Base-by-base conservation (phyloP, 2,888 invertebrate genomes). In the Eupithecia exiguata region DNA sequence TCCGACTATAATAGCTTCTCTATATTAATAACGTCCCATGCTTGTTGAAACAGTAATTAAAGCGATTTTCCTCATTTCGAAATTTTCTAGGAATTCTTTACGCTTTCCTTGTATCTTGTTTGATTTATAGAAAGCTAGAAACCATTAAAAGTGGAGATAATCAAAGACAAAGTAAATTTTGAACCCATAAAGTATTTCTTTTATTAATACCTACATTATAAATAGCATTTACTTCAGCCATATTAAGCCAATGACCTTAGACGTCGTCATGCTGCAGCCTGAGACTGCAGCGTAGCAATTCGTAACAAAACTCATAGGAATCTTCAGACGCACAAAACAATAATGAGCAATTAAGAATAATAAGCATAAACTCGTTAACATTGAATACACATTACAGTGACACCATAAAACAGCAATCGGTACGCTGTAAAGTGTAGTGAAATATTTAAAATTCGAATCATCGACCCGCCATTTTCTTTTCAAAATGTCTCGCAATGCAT, bases 11-110 rank as follows among this genome's bases (percentile, higher is more conserved):
- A 65, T 36, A 40, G 10, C 5, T 40, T 66, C 7, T n/a, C 36
- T 16, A 40, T 40, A 21, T 10, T 66, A 40, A 40, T 66, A 25
- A 6, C 40, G 40, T n/a, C n/a, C n/a, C 18, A 38, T 36, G 30
- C 21, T 38, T 16, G n/a, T 66, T 66, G 0, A 40, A 66, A 66
- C 25, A 40, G 38, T 66, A 66, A 66, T 66, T 40, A 40, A 66
- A 66, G 40, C 40, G 1, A 66, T 40, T 66, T 35, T 35, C 30
- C 40, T 66, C 16, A 6, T 40, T 40, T 65, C 14, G 14, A 65
- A 38, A 38, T 21, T n/a, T 38, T 38, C 12, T 18, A 21, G 21
- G 7, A 12, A 66, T n/a, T 12, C 14, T 63, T 38, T 36, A 21
- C n/a, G 25, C 25, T 38, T 63, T 40, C 7, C n/a, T 21, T 21